phyloP scores from a whole-genome alignment of 1,140 invertebrate genomes.

The Drosophila quadrilineata region DNA sequence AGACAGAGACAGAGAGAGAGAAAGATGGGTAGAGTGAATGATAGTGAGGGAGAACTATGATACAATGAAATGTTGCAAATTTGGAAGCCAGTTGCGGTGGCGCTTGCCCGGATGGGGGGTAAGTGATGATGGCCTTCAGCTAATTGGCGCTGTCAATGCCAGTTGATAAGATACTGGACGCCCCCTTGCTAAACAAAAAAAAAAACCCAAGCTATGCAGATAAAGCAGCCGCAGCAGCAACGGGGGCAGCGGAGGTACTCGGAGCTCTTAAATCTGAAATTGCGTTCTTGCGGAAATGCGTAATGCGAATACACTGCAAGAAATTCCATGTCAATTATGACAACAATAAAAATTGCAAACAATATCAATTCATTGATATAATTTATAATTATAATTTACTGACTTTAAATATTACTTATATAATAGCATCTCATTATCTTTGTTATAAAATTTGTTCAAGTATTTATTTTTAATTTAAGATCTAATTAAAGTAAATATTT shows the following conservation, averaged over 20 bases:
- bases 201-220: too few species aligned
- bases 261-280: conserved; percentile 11
- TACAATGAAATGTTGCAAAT: too few species aligned
- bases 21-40: neutral
- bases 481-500: neutral
- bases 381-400: too few species aligned
- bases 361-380: neutral
- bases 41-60: neutral
- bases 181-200: conserved; percentile 11
- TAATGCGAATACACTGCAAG: neutral
- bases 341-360: neutral
- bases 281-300: conserved; percentile 21
- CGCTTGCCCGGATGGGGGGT: neutral
- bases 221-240: conserved; percentile 11
- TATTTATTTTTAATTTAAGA: too few species aligned
- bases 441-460: too few species aligned
- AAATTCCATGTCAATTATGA: neutral
- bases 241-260: neutral
- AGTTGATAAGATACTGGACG: conserved; percentile 39
- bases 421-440: too few species aligned
- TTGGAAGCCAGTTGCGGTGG: too few species aligned
- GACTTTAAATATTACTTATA: too few species aligned
- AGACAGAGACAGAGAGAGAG: neutral
- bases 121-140: conserved; percentile 6
- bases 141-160: conserved; percentile 35